phyloP scores from a whole-genome alignment of 2,888 invertebrate genomes.

The Oxytorus armatus region DNA sequence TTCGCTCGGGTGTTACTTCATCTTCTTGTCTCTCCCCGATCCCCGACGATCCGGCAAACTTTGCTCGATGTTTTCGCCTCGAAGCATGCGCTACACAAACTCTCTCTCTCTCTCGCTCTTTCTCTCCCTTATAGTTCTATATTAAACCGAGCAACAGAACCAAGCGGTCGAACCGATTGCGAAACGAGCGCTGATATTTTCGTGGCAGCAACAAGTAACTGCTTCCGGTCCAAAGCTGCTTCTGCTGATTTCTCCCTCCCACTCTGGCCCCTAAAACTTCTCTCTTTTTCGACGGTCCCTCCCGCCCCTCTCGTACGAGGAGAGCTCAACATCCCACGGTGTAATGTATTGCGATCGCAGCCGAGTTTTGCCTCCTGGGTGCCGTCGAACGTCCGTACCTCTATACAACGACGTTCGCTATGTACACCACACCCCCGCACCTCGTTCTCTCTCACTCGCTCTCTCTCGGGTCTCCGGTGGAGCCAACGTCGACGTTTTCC shows the following conservation, averaged over 20 bases:
- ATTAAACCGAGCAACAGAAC: constrained; percentile 81
- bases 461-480: constrained; percentile 47
- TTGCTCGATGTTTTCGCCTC: constrained; percentile 68
- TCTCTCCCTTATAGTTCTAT: constrained; percentile 76
- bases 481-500: constrained; percentile 46
- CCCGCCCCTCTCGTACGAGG: constrained; percentile 43
- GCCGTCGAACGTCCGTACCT: no score
- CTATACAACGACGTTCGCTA: no score
- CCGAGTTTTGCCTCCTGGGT: no score
- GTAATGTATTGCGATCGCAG: constrained; percentile 21
- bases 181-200: constrained; percentile 83
- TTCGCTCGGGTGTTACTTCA: constrained; percentile 2
- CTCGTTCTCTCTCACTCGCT: constrained; percentile 22
- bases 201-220: constrained; percentile 83
- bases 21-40: constrained; percentile 5
- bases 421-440: no score
- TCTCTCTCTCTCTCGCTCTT: no score
- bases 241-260: constrained; percentile 15
- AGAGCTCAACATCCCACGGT: constrained; percentile 31
- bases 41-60: constrained; percentile 41
- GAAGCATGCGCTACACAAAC: constrained; percentile 53
- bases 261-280: constrained; percentile 23
- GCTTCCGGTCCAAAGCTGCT: constrained; percentile 80
- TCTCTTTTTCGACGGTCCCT: constrained; percentile 54
- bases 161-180: constrained; percentile 81